Evolutionary conservation across 2,113 vertebrate genomes (phyloP).

Genomic region (Clarias batrachus): DNA sequence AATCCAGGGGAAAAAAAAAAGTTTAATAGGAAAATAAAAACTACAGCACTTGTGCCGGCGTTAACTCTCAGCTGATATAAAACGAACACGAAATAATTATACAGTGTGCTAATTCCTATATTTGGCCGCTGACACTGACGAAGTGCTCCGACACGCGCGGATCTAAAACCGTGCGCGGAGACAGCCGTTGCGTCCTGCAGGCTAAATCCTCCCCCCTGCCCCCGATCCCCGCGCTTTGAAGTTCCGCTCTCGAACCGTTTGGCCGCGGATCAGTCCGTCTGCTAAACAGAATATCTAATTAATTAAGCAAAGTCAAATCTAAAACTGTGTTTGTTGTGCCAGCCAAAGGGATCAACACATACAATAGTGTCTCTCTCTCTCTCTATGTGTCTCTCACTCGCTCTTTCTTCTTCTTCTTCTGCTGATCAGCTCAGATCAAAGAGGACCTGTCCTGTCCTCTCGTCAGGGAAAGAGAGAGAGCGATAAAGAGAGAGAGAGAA

Average conservation of each 20-base stretch:
- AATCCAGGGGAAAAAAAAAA: no score
- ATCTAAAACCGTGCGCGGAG: constrained; percentile 47
- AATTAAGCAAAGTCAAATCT: constrained; percentile 99
- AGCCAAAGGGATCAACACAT: constrained; percentile 92
- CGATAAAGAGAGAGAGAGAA: background rate
- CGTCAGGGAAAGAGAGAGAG: constrained; percentile 60
- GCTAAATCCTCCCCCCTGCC: constrained; percentile 80
- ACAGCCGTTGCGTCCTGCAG: constrained; percentile 47
- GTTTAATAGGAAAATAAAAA: background rate
- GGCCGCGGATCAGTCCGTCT: constrained; percentile 95
- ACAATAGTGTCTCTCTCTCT: constrained; percentile 79
- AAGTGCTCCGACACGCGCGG: background rate
- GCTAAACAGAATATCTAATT: constrained; percentile 99
- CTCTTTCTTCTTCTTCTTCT: constrained; percentile 67
- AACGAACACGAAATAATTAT: background rate
- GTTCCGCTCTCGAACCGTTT: constrained; percentile 95
- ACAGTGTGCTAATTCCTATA: constrained; percentile 34
- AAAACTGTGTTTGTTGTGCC: constrained; percentile 99
- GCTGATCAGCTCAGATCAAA: constrained; percentile 87
- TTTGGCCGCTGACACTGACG: constrained; percentile 48
- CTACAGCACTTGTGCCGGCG: background rate
- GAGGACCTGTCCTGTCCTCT: constrained; percentile 78
- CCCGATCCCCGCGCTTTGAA: constrained; percentile 93
- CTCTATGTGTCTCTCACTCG: constrained; percentile 40
- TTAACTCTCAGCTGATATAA: background rate